These are phyloP conservation scores for Papilio gigon DNA, from an alignment of 2,888 invertebrate species.

Conservation along the genomic window DNA sequence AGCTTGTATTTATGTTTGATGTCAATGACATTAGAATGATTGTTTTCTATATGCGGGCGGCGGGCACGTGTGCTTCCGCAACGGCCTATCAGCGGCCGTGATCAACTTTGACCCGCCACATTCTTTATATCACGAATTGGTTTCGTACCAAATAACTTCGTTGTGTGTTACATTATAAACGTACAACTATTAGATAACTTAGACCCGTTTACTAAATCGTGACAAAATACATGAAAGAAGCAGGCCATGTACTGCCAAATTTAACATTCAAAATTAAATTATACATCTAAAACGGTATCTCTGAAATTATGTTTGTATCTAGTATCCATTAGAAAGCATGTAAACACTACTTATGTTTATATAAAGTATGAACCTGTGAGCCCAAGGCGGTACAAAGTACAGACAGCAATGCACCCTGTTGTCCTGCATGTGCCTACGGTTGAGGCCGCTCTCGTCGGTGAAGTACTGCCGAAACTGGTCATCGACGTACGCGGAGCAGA, in stretches of 20 bases:
- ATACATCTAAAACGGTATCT: not conserved
- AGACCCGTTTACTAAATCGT: not conserved
- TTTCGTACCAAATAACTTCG: not conserved
- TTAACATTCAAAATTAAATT: too few relatives aligned
- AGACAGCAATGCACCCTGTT: slow-evolving; percentile 97
- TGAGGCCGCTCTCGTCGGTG: slow-evolving; percentile 96
- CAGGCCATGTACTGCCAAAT: too few relatives aligned
- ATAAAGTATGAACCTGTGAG: slow-evolving; percentile 89
- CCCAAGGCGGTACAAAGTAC: slow-evolving; percentile 97
- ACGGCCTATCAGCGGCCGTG: slow-evolving; percentile 36
- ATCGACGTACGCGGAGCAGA: slow-evolving; percentile 95
- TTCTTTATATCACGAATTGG: slow-evolving; percentile 16
- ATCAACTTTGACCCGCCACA: slow-evolving; percentile 39
- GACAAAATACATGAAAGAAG: not conserved
- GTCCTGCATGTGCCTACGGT: slow-evolving; percentile 96
- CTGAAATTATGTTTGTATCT: not conserved
- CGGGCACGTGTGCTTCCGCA: slow-evolving; percentile 55
- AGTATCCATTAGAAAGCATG: not conserved
- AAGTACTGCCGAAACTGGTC: slow-evolving; percentile 93
- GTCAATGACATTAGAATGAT: slow-evolving; percentile 36
- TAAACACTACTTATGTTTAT: not conserved
- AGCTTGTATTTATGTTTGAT: slow-evolving; percentile 5
- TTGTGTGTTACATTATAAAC: not conserved
- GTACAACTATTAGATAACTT: not conserved
- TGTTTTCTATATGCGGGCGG: slow-evolving; percentile 43